Conservation (phyloP, 30 jellyfish, hydroid and myxozoan species). For the Rhopilema esculentum region DNA sequence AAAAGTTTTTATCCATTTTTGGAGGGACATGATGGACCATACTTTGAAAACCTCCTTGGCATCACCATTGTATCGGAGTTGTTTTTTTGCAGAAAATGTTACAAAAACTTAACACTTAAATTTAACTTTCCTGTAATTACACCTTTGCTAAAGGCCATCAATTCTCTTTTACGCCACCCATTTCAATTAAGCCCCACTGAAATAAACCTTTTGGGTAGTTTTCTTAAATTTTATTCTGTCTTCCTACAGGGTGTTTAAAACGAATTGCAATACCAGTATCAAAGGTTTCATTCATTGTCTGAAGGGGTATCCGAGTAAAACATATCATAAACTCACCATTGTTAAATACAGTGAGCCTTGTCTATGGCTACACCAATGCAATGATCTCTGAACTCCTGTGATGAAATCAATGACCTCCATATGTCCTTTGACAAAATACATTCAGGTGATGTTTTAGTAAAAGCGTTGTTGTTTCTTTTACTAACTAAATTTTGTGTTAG, state of each 20-base stretch:
- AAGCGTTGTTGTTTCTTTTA: too few relatives aligned
- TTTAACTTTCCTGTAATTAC: background rate
- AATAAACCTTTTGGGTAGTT: background rate
- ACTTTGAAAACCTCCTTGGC: background rate
- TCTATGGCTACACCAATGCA: conserved; percentile 58
- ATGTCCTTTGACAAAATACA: conserved; percentile 2
- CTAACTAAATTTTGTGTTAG: too few relatives aligned
- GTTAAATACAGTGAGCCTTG: conserved; percentile 46
- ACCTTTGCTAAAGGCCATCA: background rate
- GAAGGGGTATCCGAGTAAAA: background rate
- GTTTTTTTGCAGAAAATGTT: background rate
- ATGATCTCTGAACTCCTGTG: conserved; percentile 25
- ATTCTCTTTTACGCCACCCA: background rate
- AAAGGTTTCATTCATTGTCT: background rate
- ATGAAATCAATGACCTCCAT: conserved; percentile 28
- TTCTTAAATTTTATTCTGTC: background rate
- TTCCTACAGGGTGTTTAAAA: background rate
- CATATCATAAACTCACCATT: conserved; percentile 20
- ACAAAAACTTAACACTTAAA: background rate
- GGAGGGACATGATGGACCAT: background rate
- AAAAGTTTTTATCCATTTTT: background rate
- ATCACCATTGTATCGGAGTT: background rate
- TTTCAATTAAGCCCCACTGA: background rate
- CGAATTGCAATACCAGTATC: background rate
- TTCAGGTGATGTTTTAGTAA: conserved; percentile 51